phyloP scores from a whole-genome alignment of 2,888 invertebrate genomes.

The Epinotia bilunana region DNA sequence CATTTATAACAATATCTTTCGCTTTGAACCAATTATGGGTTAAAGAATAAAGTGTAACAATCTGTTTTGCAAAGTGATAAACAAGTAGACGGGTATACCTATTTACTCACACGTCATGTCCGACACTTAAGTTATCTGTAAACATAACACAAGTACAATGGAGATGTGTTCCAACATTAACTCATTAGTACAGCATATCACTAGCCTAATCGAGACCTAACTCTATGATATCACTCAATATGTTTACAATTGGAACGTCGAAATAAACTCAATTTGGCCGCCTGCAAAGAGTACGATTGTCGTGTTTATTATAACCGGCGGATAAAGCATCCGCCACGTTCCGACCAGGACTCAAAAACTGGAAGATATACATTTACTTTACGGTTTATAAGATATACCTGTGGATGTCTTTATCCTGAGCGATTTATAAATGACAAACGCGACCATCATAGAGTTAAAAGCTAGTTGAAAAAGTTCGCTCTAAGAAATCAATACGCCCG shows the following conservation, averaged over 20 bases:
- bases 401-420: too few species aligned
- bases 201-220: slow-evolving; percentile 1
- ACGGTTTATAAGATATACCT: too few species aligned
- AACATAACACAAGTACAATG: slow-evolving; percentile 32
- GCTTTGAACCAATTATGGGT: neutral
- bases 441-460: neutral
- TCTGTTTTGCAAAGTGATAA: slow-evolving; percentile 24
- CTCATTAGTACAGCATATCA: slow-evolving; percentile 16
- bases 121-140: slow-evolving; percentile 33
- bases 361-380: too few species aligned
- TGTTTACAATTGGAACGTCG: neutral
- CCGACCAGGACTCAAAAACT: neutral
- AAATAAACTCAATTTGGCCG: neutral
- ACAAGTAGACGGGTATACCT: slow-evolving; percentile 34
- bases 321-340: neutral
- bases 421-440: neutral
- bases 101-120: slow-evolving; percentile 28
- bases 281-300: neutral
- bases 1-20: neutral
- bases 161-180: slow-evolving; percentile 4
- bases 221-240: neutral
- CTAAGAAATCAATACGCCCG: slow-evolving; percentile 1
- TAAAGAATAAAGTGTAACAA: neutral
- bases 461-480: neutral
- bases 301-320: neutral